Percentiles rank a stretch among this genome's conserved stretches.
These are phyloP conservation scores for Leptocoma aspasia DNA, from an alignment of 2,113 vertebrate species.

Conservation along the genomic window DNA sequence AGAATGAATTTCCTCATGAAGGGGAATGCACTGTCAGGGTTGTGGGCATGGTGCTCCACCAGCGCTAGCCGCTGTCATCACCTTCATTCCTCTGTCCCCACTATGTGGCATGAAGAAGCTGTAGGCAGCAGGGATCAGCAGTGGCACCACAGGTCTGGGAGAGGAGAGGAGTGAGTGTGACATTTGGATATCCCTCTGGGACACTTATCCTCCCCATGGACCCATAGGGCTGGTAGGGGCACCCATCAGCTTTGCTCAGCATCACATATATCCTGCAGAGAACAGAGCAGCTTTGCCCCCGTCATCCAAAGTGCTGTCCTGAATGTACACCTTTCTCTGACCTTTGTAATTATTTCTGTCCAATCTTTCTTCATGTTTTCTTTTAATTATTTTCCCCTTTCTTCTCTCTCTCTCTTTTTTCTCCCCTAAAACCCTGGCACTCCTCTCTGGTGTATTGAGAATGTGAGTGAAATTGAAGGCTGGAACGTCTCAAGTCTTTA, in stretches of 20 bases:
- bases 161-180: not conserved
- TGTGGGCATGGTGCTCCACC: not conserved
- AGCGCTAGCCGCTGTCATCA: fast-evolving
- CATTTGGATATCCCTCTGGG: not conserved
- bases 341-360: conserved; percentile 75
- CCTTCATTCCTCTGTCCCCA: not conserved
- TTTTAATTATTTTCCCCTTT: conserved; percentile 43
- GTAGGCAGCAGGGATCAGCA: fast-evolving
- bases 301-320: not conserved
- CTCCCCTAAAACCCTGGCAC: conserved; percentile 44
- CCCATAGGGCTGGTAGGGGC: fast-evolving
- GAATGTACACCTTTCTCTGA: conserved; percentile 62
- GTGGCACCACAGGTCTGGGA: not conserved
- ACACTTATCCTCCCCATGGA: fast-evolving
- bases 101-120: fast-evolving
- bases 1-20: fast-evolving
- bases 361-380: conserved; percentile 67
- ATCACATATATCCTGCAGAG: not conserved
- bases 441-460: conserved; percentile 77
- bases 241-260: not conserved
- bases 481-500: conserved; percentile 87
- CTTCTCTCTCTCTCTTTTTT: conserved; percentile 29
- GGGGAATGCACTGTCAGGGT: fast-evolving
- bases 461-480: conserved; percentile 94
- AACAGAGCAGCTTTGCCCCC: not conserved